Base-by-base conservation (phyloP, 2,888 invertebrate genomes). In the Agapetus fuscipes region DNA sequence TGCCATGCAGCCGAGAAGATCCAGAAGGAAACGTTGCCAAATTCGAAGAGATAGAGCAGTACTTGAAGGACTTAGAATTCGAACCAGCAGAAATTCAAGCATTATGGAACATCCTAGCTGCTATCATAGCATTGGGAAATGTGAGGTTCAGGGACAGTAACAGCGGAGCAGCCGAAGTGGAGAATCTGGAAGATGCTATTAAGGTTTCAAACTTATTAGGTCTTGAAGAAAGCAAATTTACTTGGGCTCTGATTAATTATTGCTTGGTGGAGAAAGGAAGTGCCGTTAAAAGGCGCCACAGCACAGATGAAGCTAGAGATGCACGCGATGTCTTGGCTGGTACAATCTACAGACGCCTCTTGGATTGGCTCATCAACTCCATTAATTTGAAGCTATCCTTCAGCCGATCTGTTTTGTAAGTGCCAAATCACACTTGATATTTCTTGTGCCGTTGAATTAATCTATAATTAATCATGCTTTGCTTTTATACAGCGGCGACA, bases 301-400 rank as follows among this genome's bases (percentile, higher is more conserved):
- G 80, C 3, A 74, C 80, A 10, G 80, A 82, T 43, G 90, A 93
- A 59, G 89, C 91, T 0, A 70, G 80, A 41, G 83, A 85, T 58
- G 83, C 87, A 1, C 71, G 91, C 39, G 88, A 93, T 60, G 85
- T 86, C 5, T 71, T 94, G 45, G 85, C 90, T 3, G 83, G 86
- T 54, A 83, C 85, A 9, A 62, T 90, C 16, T 95, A 93, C 57
- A 78, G 79, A 32, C 74, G 93, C 48, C 59, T 94, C 20, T 82
- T 93, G 46, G 91, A 93, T 62, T 94, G 90, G 80, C 74, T 93
- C 53, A 78, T 93, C 32, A 87, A 85, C 57, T 72, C 78, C 43
- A 82, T 93, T 42, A 94, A 94, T 59, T 74, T 79, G 42, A 87
- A 88, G 53, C 71, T 95, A 49, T 78, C 86, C 7, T 79, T 85